Percentiles rank a stretch among this genome's conserved stretches.
Conservation (phyloP, 53 echinoderm and acorn worm genomes). For the Astropecten irregularis region DNA sequence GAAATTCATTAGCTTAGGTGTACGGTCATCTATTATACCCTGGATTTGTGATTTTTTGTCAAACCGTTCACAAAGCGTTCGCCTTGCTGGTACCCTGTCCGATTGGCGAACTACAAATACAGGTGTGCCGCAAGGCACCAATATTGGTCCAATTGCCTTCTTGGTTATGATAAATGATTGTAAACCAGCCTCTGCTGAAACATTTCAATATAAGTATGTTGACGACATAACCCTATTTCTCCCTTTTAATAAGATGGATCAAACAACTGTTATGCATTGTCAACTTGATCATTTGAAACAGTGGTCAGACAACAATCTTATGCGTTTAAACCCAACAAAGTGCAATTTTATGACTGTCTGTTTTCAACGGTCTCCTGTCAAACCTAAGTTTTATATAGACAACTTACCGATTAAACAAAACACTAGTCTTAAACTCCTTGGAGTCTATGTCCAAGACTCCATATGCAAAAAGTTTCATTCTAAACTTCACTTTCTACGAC, state of each 20-base stretch:
- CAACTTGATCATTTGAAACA: too few relatives aligned
- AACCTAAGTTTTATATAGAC: neutral
- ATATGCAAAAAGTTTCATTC: neutral
- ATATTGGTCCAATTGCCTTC: constrained; percentile 32
- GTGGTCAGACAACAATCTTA: neutral
- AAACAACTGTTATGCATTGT: too few relatives aligned
- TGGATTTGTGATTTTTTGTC: constrained; percentile 43
- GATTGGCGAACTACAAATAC: constrained; percentile 18
- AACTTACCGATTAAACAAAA: neutral
- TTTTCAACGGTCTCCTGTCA: constrained; percentile 9
- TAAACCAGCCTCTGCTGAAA: too few relatives aligned
- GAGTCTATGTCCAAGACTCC: neutral
- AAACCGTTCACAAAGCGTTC: constrained; percentile 11
- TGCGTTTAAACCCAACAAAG: neutral
- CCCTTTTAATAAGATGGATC: too few relatives aligned
- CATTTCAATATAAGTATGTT: too few relatives aligned
- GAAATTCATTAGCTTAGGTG: constrained; percentile 35
- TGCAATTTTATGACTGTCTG: neutral
- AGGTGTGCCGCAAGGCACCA: constrained; percentile 30
- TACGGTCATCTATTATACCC: constrained; percentile 24
- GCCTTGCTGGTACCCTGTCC: constrained; percentile 5
- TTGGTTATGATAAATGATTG: constrained; percentile 21
- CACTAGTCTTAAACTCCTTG: constrained; percentile 10
- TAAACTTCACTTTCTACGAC: constrained; percentile 8
- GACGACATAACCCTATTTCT: too few relatives aligned